A percentile compares a stretch with the other conserved stretches of the same genome.
Conservation (phyloP, 2,113 vertebrate genomes). For the Pao palembangensis region DNA sequence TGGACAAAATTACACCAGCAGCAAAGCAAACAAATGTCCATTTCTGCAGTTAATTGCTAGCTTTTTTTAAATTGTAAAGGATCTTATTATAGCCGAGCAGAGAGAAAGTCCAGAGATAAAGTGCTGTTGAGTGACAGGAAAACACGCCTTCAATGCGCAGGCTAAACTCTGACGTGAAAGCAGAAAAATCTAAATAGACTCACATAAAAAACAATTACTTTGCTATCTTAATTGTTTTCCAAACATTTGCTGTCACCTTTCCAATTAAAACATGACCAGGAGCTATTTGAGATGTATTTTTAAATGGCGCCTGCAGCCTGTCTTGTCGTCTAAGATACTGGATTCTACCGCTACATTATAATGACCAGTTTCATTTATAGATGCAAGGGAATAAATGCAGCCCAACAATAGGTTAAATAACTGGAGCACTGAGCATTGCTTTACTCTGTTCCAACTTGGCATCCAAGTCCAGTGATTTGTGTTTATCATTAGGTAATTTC, state of each 20-base stretch:
- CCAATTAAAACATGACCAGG: slow-evolving; percentile 74
- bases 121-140: too few species aligned
- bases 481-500: slow-evolving; percentile 32
- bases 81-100: too few species aligned
- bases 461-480: slow-evolving; percentile 32
- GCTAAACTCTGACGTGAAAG: slow-evolving; percentile 30
- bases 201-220: slow-evolving; percentile 59
- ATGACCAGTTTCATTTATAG: slow-evolving; percentile 49
- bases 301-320: slow-evolving; percentile 58
- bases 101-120: too few species aligned
- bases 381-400: slow-evolving; percentile 32
- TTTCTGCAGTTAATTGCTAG: too few species aligned
- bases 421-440: not conserved
- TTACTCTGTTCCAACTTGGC: slow-evolving; percentile 28
- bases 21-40: too few species aligned
- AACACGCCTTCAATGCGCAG: slow-evolving; percentile 2
- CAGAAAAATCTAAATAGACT: slow-evolving; percentile 27
- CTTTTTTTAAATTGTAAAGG: too few species aligned
- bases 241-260: slow-evolving; percentile 71
- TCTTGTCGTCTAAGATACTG: slow-evolving; percentile 60
- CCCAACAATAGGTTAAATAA: not conserved
- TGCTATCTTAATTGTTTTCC: slow-evolving; percentile 75
- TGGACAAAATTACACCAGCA: too few species aligned
- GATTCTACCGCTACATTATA: slow-evolving; percentile 52
- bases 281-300: slow-evolving; percentile 68